Evolutionary conservation across 2,797 vertebrate genomes (phyloP), one percentile per base, ranked within the genome.

Genomic region (Cryptoprocta ferox): DNA sequence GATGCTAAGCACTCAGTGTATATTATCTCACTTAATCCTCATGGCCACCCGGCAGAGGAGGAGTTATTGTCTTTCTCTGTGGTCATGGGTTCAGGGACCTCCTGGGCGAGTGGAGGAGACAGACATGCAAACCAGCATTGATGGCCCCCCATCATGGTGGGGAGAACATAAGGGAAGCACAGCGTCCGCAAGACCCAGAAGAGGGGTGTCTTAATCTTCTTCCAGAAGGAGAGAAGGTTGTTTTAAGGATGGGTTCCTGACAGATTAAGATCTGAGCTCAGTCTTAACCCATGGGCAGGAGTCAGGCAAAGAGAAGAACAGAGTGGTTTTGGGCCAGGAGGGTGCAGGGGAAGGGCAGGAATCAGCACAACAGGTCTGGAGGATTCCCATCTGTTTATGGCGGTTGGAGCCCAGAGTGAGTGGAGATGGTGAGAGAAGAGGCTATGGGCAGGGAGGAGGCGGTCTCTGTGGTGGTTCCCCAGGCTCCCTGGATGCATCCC

Each of bases 331-430:
- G 0, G 32, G 5, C 6, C 65, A 15, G 56, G 19, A 37, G 30
- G 50, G n/a, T 39, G 26, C 18, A 56, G 42, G 16, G 7, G 6
- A 13, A 70, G 82, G 21, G 8, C 28, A 39, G 19, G 32, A n/a
- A 37, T 19, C 30, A 15, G 14, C 63, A 37, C 2, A 2, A 56
- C 5, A 14, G 53, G 18, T 0, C 19, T n/a, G 21, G 35, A n/a
- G 6, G 6, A 19, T 32, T 28, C 24, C 0, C 1, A 30, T 6
- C 35, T 81, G 53, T 39, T 50, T 14, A 0, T 12, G 45, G 0
- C 14, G 28, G 14, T 0, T 42, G 30, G 37, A 90, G 24, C 5
- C 56, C 32, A 5, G 28, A 19, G 19, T 45, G 66, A 39, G 28
- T 14, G 61, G 28, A 35, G 32, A 42, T 35, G 19, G 4, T 30